Evolutionary conservation across 2,888 invertebrate genomes (phyloP).

Genomic region (Hybos culiciformis): DNA sequence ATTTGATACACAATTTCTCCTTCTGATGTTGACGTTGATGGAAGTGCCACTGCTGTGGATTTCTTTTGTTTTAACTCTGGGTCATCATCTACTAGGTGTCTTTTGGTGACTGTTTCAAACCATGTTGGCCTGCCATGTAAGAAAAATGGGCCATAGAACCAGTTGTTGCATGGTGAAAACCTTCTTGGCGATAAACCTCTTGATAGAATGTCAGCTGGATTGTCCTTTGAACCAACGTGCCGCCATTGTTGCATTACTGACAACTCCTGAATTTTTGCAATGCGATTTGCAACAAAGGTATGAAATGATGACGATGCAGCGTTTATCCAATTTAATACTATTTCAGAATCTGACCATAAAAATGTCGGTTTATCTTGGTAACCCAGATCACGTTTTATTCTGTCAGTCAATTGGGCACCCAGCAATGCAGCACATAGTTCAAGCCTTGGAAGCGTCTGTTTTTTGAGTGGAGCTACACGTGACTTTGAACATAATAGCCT

Average conservation of each 20-base stretch:
- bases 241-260: slow-evolving; percentile 5
- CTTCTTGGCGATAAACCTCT: slow-evolving; percentile 4
- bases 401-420: slow-evolving; percentile 5
- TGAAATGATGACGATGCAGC: no score
- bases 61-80: not conserved
- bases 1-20: not conserved
- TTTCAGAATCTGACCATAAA: no score
- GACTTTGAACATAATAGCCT: slow-evolving; percentile 10
- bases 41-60: not conserved
- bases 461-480: slow-evolving; percentile 8
- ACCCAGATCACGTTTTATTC: no score
- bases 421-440: slow-evolving; percentile 9
- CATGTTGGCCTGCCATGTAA: no score
- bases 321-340: no score
- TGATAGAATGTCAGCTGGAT: slow-evolving; percentile 6
- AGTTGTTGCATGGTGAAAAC: slow-evolving; percentile 1
- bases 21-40: not conserved
- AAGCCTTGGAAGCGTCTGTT: slow-evolving; percentile 4
- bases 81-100: no score
- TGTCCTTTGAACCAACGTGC: slow-evolving; percentile 8
- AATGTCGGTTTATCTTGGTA: no score
- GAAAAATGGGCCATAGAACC: slow-evolving; percentile 1
- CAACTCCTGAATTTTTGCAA: slow-evolving; percentile 5
- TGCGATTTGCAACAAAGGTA: slow-evolving; percentile 10
- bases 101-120: not conserved